Evolutionary conservation across 2,113 vertebrate genomes (phyloP).

Genomic region (Melanerpes formicivorus): DNA sequence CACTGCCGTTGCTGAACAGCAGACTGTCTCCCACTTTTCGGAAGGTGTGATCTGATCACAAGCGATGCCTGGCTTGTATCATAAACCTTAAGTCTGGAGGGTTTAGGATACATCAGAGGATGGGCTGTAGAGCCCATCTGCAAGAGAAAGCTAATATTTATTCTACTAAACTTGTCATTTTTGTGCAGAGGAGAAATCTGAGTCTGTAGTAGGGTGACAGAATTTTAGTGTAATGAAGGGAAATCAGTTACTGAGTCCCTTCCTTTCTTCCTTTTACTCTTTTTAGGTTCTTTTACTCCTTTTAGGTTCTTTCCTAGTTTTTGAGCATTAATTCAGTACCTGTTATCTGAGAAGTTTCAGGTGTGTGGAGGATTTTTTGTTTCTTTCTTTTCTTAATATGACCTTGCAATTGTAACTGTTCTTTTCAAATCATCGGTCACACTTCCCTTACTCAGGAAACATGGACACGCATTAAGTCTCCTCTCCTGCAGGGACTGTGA

Average conservation of each 20-base stretch:
- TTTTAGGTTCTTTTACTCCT: neutral
- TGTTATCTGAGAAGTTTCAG: neutral
- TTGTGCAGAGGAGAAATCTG: neutral
- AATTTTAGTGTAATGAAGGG: neutral
- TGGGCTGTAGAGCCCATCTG: neutral
- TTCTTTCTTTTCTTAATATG: neutral
- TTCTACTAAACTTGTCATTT: neutral
- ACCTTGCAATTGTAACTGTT: neutral
- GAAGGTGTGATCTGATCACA: neutral
- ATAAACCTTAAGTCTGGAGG: neutral
- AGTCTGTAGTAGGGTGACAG: neutral
- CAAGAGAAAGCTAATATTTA: neutral
- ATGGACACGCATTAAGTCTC: neutral
- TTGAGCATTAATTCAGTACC: neutral
- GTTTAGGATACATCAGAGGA: neutral
- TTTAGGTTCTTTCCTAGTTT: neutral
- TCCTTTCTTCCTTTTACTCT: neutral
- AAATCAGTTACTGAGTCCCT: neutral
- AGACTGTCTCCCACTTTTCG: neutral
- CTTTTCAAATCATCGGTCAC: neutral
- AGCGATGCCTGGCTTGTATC: neutral
- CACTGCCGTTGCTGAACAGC: neutral
- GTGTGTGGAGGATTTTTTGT: neutral
- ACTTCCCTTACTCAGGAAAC: neutral
- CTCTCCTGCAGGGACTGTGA: rapidly evolving